phyloP scores from a whole-genome alignment of 2,797 vertebrate species.

The Nyctalus aviator region DNA sequence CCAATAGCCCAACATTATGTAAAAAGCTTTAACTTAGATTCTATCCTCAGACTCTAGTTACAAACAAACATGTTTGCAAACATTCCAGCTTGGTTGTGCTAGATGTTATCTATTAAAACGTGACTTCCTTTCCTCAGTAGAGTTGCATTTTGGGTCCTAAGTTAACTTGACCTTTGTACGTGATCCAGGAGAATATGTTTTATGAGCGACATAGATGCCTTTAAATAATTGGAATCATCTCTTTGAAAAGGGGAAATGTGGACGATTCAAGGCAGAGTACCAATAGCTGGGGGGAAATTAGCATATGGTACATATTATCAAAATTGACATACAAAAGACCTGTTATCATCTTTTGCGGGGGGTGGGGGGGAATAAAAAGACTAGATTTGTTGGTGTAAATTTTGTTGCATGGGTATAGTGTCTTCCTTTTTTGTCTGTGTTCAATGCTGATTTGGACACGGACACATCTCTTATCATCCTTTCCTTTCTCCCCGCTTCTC shows the following conservation, averaged over 20 bases:
- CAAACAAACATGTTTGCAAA: not conserved
- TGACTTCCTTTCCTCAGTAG: not conserved
- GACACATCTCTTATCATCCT: not conserved
- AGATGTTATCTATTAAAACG: not conserved
- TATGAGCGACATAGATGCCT: not conserved
- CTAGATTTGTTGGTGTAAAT: not conserved
- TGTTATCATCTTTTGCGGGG: not conserved
- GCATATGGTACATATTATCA: not conserved
- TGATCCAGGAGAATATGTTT: not conserved
- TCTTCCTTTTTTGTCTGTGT: not conserved
- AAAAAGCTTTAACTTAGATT: not conserved
- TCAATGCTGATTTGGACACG: not conserved
- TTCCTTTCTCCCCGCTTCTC: not conserved
- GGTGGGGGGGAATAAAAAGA: not conserved
- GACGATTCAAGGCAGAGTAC: not conserved
- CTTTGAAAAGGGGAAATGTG: slow-evolving; percentile 28
- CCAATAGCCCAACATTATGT: not conserved
- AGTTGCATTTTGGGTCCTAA: not conserved
- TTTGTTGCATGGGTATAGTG: not conserved
- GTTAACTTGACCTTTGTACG: not conserved
- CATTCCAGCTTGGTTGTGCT: not conserved
- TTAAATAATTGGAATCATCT: not conserved
- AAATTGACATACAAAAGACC: not conserved
- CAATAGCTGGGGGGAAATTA: not conserved
- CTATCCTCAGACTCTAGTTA: not conserved